Evolutionary conservation across 2,113 vertebrate genomes (phyloP), one percentile per base, ranked within the genome.

Genomic region (Eurystomus gularis): DNA sequence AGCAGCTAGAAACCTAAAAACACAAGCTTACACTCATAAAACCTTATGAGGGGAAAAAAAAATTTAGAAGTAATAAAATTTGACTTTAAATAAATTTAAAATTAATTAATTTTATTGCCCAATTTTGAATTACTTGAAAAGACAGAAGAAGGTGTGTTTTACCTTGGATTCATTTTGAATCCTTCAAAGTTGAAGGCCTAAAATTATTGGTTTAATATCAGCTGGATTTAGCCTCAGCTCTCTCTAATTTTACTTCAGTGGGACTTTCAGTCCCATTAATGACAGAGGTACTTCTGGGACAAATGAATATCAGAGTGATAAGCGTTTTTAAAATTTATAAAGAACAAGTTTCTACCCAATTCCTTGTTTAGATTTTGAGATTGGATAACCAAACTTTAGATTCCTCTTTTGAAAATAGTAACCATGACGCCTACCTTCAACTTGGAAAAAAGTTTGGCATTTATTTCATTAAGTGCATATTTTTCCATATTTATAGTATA

Each of bases 331-430:
- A 90, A 82, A 82, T 60, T 29, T 52, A n/a, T 13, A 46, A 57
- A 39, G 5, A 54, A 19, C 0, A n/a, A 4, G 1, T 7, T 58
- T 76, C 83, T 49, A 61, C 2, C 5, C 2, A 21, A 10, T 42
- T 40, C 21, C 10, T 35, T 51, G 5, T 49, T 58, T 85, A 40
- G 12, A 4, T 79, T 86, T 82, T 78, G 52, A 78, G 11, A 87
- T 14, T 29, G 3, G 3, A 35, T 37, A 76, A 23, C 6, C 0
- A 88, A 19, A 15, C 57, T 78, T 91, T 48, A 10, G 12, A 40
- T 2, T 35, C 1, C 6, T 55, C 10, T 61, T 85, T 68, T 28
- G 9, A 55, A 86, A 77, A 55, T 42, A 58, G 5, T 2, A 35
- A 23, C 11, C 6, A 5, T 62, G 18, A 46, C 60, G 9, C 2